These are phyloP conservation scores for Lasioglossum pauxillum DNA, from an alignment of 2,888 invertebrate genomes.

Conservation along the genomic window DNA sequence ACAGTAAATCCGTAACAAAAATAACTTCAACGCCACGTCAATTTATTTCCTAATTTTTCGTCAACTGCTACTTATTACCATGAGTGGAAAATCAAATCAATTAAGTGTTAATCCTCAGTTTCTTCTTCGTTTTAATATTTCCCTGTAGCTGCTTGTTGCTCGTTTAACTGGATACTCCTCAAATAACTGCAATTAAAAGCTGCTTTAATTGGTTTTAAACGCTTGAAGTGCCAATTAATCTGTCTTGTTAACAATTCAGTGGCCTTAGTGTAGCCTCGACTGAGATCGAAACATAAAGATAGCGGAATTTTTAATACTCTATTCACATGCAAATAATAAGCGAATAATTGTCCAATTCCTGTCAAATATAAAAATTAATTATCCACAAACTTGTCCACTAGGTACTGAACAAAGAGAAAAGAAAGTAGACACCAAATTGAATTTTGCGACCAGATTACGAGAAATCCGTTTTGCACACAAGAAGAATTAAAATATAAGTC, in stretches of 20 bases:
- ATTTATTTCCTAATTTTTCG: too few species aligned
- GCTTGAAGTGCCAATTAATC: neutral
- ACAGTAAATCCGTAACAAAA: neutral
- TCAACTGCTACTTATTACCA: neutral
- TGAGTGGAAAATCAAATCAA: neutral
- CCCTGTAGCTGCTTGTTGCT: neutral
- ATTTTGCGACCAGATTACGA: neutral
- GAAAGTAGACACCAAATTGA: neutral
- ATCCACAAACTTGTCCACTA: neutral
- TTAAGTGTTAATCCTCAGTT: neutral
- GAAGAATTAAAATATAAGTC: neutral
- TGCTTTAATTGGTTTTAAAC: neutral
- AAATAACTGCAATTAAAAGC: neutral
- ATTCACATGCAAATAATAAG: neutral
- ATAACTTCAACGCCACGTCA: too few species aligned
- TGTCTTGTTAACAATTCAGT: neutral
- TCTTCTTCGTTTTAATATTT: neutral
- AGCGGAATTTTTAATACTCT: neutral
- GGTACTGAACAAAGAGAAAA: neutral
- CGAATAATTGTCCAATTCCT: neutral
- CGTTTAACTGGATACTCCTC: neutral
- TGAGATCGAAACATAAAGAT: neutral
- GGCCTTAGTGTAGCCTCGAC: neutral
- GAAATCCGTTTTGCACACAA: neutral
- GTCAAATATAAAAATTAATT: neutral